Base-by-base conservation (phyloP, 2,888 invertebrate genomes). In the Tuta absoluta region DNA sequence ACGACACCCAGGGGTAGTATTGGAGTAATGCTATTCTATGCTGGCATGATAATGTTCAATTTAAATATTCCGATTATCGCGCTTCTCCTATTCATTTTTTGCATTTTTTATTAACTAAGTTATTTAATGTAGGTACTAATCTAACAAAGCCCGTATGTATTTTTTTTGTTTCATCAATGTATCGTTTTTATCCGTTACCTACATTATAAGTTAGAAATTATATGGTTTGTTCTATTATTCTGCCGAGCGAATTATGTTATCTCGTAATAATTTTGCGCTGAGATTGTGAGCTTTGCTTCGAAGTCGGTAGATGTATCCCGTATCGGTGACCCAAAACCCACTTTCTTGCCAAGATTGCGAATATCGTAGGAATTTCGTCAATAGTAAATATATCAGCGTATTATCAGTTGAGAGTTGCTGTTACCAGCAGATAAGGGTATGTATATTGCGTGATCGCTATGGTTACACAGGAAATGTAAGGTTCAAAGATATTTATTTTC, bases 321-420 rank as follows among this genome's bases (percentile, higher is more conserved):
- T 37, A 59, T 59, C 37, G 23, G 60, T 45, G 60, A 60, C 60
- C 60, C 45, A 60, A 60, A 59, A 60, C 45, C 45, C 24, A 60
- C 41, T 45, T 60, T 60, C 60, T 45, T 28, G 60, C 23, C 24
- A 14, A 60, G 45, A 60, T 60, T 24, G 60, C 21, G 10, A 33
- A 56, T 56, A 33, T 45, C 24, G 45, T 41, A 23, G 48, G 49
- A 61, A 49, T 61, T 61, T 61, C 28, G 61, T 60, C 61, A 48
- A 61, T 61, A 49, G 49, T 60, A 45, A 60, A 60, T 21, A 48
- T 61, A 61, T 61, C 61, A 28, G 33, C 11, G 24, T 61, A 49
- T 49, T 61, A 61, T 61, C 61, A 61, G 49, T 61, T 19, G 61
- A 61, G 60, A 60, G 61, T 61, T 38, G n/a, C 60, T 33, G 61